These are phyloP conservation scores for Sebastes cheni DNA, from an alignment of 2,797 vertebrate genomes.

Conservation along the genomic window DNA sequence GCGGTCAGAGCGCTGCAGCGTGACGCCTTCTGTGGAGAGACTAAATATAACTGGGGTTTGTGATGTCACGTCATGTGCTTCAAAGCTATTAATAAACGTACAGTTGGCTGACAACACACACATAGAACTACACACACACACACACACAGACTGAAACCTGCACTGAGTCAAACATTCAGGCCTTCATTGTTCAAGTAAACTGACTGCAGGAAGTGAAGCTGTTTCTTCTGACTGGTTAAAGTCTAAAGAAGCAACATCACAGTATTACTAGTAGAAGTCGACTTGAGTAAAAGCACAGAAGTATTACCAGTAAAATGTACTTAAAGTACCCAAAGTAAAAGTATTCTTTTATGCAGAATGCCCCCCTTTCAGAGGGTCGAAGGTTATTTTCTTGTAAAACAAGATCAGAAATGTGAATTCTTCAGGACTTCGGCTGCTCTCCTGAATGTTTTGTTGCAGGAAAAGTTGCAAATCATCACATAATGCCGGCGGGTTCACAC, in stretches of 20 bases:
- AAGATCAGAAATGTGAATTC: no score
- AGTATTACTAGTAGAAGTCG: not conserved
- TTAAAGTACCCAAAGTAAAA: not conserved
- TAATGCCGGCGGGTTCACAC: no score
- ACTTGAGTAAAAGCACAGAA: not conserved
- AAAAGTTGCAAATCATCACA: no score
- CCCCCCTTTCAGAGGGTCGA: not conserved
- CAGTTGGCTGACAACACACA: constrained; percentile 22
- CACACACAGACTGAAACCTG: not conserved
- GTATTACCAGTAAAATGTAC: not conserved
- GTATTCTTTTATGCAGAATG: fast-evolving
- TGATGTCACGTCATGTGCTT: constrained; percentile 42
- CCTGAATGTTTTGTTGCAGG: no score
- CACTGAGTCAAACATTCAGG: not conserved
- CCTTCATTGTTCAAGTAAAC: no score
- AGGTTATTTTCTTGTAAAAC: not conserved
- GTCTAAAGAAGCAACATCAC: not conserved
- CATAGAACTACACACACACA: not conserved
- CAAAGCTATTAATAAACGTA: constrained; percentile 40
- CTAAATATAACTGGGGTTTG: constrained; percentile 48
- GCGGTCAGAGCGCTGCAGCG: not conserved
- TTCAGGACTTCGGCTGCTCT: no score
- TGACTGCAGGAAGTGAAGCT: not conserved
- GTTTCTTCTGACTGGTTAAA: not conserved
- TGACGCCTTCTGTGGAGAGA: constrained; percentile 23